phyloP scores from a whole-genome alignment of 2,888 invertebrate species.

The Himalopsyche anomala region DNA sequence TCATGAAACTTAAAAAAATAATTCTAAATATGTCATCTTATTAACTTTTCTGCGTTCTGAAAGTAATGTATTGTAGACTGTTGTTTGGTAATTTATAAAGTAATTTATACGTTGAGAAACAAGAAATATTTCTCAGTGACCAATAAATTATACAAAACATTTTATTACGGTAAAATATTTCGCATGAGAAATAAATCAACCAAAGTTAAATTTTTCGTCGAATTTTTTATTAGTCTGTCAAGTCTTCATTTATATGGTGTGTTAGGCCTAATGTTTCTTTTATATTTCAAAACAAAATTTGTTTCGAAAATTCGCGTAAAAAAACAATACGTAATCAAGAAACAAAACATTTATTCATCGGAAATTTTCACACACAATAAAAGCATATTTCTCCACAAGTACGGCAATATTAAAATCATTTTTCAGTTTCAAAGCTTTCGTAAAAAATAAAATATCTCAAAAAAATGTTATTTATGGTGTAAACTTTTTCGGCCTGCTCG shows the following conservation, averaged over 20 bases:
- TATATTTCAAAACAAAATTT: background rate
- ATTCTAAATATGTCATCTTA: too few species aligned
- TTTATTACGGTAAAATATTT: background rate
- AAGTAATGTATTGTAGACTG: too few species aligned
- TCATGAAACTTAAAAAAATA: too few species aligned
- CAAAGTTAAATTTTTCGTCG: background rate
- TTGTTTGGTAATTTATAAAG: too few species aligned
- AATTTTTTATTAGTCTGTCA: constrained; percentile 17
- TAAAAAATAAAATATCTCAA: constrained; percentile 31
- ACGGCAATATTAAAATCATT: constrained; percentile 57
- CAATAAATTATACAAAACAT: too few species aligned
- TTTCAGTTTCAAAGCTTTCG: constrained; percentile 50
- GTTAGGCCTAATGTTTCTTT: constrained; percentile 19
- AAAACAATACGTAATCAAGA: constrained; percentile 24
- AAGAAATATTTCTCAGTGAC: too few species aligned
- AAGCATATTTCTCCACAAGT: constrained; percentile 42
- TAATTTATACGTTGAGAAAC: too few species aligned
- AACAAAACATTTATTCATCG: constrained; percentile 36
- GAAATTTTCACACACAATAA: constrained; percentile 44
- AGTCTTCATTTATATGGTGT: constrained; percentile 26
- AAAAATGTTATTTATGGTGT: constrained; percentile 59
- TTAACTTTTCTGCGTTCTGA: too few species aligned
- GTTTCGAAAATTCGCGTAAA: background rate
- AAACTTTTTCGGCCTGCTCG: constrained; percentile 57
- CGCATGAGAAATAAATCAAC: background rate